These are phyloP conservation scores for Pionites leucogaster DNA, from an alignment of 2,113 vertebrate genomes.

Conservation along the genomic window DNA sequence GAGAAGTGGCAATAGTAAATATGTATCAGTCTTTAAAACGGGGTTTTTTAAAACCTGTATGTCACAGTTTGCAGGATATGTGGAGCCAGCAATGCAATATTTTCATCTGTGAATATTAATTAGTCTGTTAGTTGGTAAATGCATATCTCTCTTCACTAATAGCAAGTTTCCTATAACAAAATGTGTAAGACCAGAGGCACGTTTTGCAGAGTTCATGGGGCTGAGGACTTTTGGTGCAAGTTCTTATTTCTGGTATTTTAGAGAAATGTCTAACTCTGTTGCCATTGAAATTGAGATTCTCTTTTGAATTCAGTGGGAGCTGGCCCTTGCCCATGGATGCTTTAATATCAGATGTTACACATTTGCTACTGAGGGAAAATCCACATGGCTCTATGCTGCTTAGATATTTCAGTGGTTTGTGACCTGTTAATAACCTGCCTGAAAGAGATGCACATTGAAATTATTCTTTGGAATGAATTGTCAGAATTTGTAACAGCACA, in stretches of 20 bases:
- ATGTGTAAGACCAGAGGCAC: neutral
- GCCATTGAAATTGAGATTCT: neutral
- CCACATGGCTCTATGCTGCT: neutral
- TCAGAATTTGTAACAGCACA: neutral
- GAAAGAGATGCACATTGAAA: neutral
- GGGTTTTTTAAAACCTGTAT: neutral
- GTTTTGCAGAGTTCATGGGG: neutral
- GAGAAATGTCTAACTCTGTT: neutral
- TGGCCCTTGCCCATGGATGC: neutral
- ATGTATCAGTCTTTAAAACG: neutral
- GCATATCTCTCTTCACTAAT: neutral
- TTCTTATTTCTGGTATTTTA: neutral
- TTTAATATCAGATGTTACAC: neutral
- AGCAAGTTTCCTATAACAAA: neutral
- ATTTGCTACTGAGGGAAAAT: neutral
- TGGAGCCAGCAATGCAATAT: neutral
- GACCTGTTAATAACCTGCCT: neutral
- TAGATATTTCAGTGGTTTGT: neutral
- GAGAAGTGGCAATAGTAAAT: neutral
- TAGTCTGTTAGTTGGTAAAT: neutral
- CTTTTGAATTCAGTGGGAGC: neutral
- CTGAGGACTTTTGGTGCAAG: neutral
- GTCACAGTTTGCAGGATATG: neutral
- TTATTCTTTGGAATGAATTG: neutral
- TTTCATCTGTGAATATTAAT: neutral